Evolutionary conservation across 2,888 invertebrate species (phyloP).

Genomic region (Ophion ventricosus): DNA sequence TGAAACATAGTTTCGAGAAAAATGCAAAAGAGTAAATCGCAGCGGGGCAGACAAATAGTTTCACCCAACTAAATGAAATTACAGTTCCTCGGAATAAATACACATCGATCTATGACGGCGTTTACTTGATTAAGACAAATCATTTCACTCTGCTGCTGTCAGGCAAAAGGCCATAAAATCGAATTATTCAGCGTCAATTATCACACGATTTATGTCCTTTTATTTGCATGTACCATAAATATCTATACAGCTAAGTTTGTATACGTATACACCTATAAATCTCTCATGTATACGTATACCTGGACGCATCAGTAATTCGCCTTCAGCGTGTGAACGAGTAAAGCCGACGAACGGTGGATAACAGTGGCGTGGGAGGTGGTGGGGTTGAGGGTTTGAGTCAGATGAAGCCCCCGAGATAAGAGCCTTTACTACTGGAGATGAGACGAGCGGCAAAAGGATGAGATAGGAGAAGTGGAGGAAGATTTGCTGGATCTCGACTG

Average conservation of each 20-base stretch:
- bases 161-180: background rate
- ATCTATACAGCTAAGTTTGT: background rate
- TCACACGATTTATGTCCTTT: conserved; percentile 3
- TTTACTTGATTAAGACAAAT: background rate
- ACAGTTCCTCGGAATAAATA: background rate
- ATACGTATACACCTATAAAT: background rate
- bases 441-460: conserved; percentile 28
- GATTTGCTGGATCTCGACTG: conserved; percentile 43
- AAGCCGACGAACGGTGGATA: conserved; percentile 36
- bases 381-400: conserved; percentile 28
- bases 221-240: background rate
- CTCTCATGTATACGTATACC: background rate
- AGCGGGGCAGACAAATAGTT: too few species aligned
- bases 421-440: conserved; percentile 32
- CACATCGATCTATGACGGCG: background rate
- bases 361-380: background rate
- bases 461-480: conserved; percentile 35
- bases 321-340: conserved; percentile 59
- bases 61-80: too few species aligned
- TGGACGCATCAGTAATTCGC: conserved; percentile 68
- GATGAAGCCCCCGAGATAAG: conserved; percentile 49
- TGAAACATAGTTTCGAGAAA: too few species aligned
- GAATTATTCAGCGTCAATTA: background rate
- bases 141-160: background rate
- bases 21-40: too few species aligned